Evolutionary conservation across 1,140 invertebrate genomes (phyloP).

Genomic region (Lasioglossum baleicum): DNA sequence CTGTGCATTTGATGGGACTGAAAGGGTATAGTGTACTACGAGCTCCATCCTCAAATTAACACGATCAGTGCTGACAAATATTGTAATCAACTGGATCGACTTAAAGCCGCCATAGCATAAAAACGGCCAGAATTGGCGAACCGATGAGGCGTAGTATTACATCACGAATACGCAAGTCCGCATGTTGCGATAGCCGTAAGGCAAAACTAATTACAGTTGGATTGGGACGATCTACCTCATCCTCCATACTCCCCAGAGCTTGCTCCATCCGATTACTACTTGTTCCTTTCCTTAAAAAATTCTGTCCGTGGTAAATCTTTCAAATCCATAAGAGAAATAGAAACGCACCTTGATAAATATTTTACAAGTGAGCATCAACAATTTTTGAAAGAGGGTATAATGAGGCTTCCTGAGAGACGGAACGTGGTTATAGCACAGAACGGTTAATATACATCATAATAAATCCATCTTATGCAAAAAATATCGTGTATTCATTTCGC

Average conservation of each 20-base stretch:
- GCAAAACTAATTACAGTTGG: constrained; percentile 3
- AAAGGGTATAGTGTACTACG: background rate
- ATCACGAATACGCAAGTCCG: constrained; percentile 9
- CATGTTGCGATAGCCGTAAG: constrained; percentile 12
- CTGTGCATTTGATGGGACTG: background rate
- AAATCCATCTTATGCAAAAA: background rate
- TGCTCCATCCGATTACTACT: no score
- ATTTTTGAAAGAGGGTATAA: constrained; percentile 13
- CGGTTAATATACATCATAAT: background rate
- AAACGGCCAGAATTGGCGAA: constrained; percentile 14
- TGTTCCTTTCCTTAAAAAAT: no score
- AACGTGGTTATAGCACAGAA: background rate
- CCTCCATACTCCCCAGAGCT: no score
- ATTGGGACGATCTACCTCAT: no score
- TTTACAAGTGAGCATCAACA: background rate
- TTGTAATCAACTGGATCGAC: constrained; percentile 1
- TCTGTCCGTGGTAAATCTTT: no score
- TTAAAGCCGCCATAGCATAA: constrained; percentile 18
- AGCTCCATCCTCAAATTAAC: no score
- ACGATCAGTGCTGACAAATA: no score
- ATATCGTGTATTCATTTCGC: background rate
- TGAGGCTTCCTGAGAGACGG: background rate
- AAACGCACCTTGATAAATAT: constrained; percentile 2
- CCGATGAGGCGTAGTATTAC: background rate
- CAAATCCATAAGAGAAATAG: background rate